Evolutionary conservation across 2,113 vertebrate species (phyloP), one percentile per base, ranked within the genome.

Genomic region (Menura novaehollandiae): DNA sequence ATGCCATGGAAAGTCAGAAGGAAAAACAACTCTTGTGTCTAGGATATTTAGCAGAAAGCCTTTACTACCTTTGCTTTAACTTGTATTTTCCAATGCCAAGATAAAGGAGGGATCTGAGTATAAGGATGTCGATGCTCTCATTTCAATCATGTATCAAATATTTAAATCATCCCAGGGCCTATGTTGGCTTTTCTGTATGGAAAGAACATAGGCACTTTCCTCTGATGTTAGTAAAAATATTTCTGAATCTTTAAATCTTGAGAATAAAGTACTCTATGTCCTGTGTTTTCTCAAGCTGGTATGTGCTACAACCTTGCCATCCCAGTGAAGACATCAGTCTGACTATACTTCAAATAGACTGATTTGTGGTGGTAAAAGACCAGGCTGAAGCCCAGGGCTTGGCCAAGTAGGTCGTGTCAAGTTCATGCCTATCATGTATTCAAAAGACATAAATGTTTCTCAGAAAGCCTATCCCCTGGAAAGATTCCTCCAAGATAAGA

Each of bases 391-490:
- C 78, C 68, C 63, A 77, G 68, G 63, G 60, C 72, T 94, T 91
- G 96, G 88, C 64, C 85, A 60, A 90, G 49, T 44, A 72, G 88
- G 92, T 92, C 28, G 0, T 90, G 85, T 96, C 92, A 94, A 90
- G 88, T 96, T 95, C 90, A 93, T 68, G 60, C 68, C 90, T 47
- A 59, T 84, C 22, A 2, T 27, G 83, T 90, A 84, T 84, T 96
- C 66, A 59, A 51, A 89, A 92, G 86, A 37, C 92, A 94, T 92
- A 93, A 96, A 94, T 1, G 13, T 78, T 92, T 94, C 94, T 86
- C 83, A 87, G 90, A 85, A 95, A 94, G 53, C 69, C 41, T 96
- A 82, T 86, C 53, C 77, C 58, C 91, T 32, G 53, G 80, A 94
- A 96, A 91, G 80, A 85, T 85, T 93, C 73, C 37, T 96, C 66